These are phyloP conservation scores for Drosophila kambysellisi DNA, from an alignment of 2,888 invertebrate species.

Conservation along the genomic window DNA sequence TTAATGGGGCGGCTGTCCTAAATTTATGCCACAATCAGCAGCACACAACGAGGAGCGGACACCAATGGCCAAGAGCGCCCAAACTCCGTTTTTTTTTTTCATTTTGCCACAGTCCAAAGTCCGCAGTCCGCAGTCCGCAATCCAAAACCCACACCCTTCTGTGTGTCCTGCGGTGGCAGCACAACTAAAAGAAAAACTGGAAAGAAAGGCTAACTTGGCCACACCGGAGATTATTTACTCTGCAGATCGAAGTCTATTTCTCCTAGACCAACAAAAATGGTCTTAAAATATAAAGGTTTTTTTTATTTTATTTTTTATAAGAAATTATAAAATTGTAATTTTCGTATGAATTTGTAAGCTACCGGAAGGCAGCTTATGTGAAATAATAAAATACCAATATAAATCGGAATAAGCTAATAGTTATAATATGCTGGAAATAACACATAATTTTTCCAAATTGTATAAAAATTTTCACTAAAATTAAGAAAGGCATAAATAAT, in stretches of 20 bases:
- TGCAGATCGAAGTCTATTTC: neutral
- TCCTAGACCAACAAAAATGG: neutral
- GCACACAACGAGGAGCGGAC: slow-evolving; percentile 31
- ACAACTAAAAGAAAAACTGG: slow-evolving; percentile 66
- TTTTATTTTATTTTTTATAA: neutral
- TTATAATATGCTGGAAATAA: neutral
- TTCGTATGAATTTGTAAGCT: neutral
- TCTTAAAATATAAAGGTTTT: neutral
- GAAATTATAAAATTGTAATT: neutral
- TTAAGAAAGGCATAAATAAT: neutral
- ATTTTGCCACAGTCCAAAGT: slow-evolving; percentile 13
- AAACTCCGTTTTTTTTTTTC: slow-evolving; percentile 7
- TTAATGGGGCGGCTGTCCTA: slow-evolving; percentile 82
- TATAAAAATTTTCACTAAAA: too few relatives aligned
- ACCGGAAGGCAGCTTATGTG: neutral
- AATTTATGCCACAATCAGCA: slow-evolving; percentile 83
- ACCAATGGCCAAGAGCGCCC: slow-evolving; percentile 38
- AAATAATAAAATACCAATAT: neutral
- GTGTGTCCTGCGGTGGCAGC: slow-evolving; percentile 69
- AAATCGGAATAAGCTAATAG: neutral
- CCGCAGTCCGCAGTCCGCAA: slow-evolving; percentile 3
- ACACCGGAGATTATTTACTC: neutral
- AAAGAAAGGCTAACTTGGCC: too few relatives aligned
- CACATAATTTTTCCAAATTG: neutral
- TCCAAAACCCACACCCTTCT: slow-evolving; percentile 54